Percentiles rank a stretch among this genome's conserved stretches.
These are phyloP conservation scores for Phasia obesa DNA, from an alignment of 2,888 invertebrate genomes.

Conservation along the genomic window DNA sequence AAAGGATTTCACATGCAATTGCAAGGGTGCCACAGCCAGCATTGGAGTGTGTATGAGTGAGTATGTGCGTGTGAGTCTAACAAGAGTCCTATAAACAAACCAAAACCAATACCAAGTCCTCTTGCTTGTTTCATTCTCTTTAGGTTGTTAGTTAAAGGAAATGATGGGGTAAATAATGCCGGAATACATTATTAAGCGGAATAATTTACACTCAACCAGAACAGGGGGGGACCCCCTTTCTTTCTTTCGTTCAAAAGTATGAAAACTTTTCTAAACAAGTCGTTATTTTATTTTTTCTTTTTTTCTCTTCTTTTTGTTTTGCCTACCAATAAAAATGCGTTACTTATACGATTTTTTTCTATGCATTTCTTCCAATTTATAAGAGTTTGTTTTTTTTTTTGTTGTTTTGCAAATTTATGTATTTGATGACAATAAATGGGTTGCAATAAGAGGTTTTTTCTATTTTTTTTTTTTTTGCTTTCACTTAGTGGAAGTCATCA, in stretches of 20 bases:
- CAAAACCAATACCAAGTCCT: conserved; percentile 19
- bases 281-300: too few relatives aligned
- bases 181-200: conserved; percentile 71
- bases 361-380: conserved; percentile 44
- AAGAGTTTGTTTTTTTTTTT: background rate
- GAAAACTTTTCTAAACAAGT: conserved; percentile 24
- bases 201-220: conserved; percentile 67
- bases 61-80: background rate
- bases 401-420: conserved; percentile 47
- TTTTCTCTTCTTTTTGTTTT: too few relatives aligned
- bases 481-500: conserved; percentile 25
- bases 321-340: conserved; percentile 71
- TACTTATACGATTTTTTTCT: conserved; percentile 56
- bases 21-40: background rate
- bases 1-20: conserved; percentile 6
- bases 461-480: too few relatives aligned
- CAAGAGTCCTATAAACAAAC: background rate
- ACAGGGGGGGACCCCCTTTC: conserved; percentile 7
- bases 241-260: background rate
- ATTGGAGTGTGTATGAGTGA: background rate
- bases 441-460: conserved; percentile 67
- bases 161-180: conserved; percentile 69
- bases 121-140: conserved; percentile 1
- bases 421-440: conserved; percentile 66
- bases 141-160: conserved; percentile 41